phyloP scores from a whole-genome alignment of 2,797 vertebrate genomes.

The Coregonus sp. region DNA sequence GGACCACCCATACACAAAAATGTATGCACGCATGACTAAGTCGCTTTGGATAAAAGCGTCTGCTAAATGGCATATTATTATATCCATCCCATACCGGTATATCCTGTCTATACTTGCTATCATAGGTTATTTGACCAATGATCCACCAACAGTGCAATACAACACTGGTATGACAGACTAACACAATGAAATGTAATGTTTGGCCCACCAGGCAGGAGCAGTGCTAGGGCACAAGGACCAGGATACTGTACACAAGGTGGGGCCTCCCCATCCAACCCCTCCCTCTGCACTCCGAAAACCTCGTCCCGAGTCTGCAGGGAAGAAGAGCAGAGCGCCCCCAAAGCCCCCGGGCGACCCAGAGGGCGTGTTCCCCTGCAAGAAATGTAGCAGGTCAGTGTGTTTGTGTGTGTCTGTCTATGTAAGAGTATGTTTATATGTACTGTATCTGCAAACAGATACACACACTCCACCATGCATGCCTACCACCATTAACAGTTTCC shows the following conservation, averaged over 20 bases:
- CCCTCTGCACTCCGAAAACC: slow-evolving; percentile 29
- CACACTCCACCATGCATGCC: no score
- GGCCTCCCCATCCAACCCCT: slow-evolving; percentile 18
- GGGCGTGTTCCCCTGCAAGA: slow-evolving; percentile 89
- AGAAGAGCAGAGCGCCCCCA: slow-evolving; percentile 47
- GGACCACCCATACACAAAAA: no score
- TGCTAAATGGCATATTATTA: no score
- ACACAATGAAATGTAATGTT: neutral
- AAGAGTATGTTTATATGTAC: no score
- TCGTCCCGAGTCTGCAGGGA: slow-evolving; percentile 56
- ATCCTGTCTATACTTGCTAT: neutral
- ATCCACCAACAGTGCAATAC: no score
- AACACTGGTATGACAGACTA: neutral
- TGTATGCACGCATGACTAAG: no score
- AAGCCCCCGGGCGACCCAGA: slow-evolving; percentile 68
- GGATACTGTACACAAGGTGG: slow-evolving; percentile 50
- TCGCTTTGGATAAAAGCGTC: no score
- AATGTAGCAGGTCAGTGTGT: slow-evolving; percentile 86
- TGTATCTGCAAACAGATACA: neutral
- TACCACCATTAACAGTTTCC: neutral
- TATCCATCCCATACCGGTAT: neutral
- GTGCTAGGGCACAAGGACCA: slow-evolving; percentile 75
- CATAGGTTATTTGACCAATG: no score
- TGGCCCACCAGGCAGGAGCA: slow-evolving; percentile 71
- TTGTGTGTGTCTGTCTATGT: slow-evolving; percentile 11